A percentile compares a stretch with the other conserved stretches of the same genome.
phyloP scores from a whole-genome alignment of 2,888 invertebrate genomes.

The Ariolimax columbianus region DNA sequence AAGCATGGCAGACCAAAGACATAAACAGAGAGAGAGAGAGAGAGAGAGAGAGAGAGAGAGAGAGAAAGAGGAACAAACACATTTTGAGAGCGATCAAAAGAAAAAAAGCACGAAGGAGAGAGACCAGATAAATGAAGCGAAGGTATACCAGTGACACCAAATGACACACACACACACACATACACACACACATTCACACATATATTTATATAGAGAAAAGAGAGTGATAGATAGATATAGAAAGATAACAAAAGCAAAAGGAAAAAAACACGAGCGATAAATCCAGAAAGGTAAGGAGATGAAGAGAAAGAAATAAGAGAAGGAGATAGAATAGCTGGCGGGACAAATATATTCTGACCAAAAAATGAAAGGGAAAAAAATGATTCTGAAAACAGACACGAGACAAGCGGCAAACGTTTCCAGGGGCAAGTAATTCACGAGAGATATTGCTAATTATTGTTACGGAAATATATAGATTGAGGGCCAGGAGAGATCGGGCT shows the following conservation, averaged over 20 bases:
- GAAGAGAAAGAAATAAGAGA: neutral
- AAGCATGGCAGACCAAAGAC: too few relatives aligned
- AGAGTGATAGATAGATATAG: too few relatives aligned
- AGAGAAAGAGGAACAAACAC: neutral
- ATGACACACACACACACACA: too few relatives aligned
- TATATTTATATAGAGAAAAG: too few relatives aligned
- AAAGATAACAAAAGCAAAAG: neutral
- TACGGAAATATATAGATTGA: neutral
- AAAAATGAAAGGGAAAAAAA: neutral
- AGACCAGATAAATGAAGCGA: neutral
- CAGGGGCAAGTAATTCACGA: neutral
- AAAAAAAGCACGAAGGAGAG: too few relatives aligned
- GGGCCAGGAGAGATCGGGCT: neutral
- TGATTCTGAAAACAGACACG: neutral
- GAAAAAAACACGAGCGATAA: neutral
- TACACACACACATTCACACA: too few relatives aligned
- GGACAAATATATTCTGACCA: neutral
- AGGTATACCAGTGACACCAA: neutral
- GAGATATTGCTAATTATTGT: conserved; percentile 5
- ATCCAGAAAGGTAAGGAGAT: neutral
- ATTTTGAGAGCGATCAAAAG: neutral
- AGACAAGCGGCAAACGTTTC: neutral
- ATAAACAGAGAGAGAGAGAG: conserved; percentile 9
- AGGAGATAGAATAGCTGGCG: neutral
- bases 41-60: conserved; percentile 15